Base-by-base conservation (phyloP, 2,113 vertebrate species). In the Spermophilus dauricus region DNA sequence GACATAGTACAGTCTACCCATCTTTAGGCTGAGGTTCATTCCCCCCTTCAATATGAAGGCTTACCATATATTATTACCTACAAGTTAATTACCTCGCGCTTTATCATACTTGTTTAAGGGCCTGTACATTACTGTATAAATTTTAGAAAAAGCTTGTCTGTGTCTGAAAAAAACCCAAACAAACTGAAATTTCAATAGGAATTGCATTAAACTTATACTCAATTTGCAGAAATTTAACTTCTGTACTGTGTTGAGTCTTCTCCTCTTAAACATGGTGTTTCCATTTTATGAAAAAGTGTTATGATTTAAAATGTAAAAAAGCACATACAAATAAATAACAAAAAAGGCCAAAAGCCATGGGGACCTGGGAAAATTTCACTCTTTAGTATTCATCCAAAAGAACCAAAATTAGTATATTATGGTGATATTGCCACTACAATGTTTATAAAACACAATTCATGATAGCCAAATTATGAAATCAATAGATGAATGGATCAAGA, bases 61-160 rank as follows among this genome's bases (percentile, higher is more conserved):
- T 53, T 53, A 53, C 51, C 12, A 13, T 53, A 53, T 3, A 53
- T 53, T 13, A 53, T 53, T 16, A 16, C 51, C 51, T 53, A 16
- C 13, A 3, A 53, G 51, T 12, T 32, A 37, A 32, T 42, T 78
- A 10, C 56, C 1, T 93, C 13, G n/a, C 10, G 45, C 4, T 95
- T 48, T 37, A 37, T 37, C 20, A 80, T 34, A 72, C 20, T 51
- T 56, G 37, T 92, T 72, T 73, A 56, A 67, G 78, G 39, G 30
- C 22, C 48, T 53, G 22, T 58, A 11, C 17, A 9, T 34, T 89
- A 78, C 65, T 58, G 17, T 65, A 13, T 80, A 58, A 22, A 75
- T 86, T 89, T 75, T 95, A 89, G 89, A 89, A 85, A 89, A 89
- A 85, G 9, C 53, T 72, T 89, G 10, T 78, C 32, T 6, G 8